Conservation (phyloP, 2,888 invertebrate species). For the Tridacna gigas region DNA sequence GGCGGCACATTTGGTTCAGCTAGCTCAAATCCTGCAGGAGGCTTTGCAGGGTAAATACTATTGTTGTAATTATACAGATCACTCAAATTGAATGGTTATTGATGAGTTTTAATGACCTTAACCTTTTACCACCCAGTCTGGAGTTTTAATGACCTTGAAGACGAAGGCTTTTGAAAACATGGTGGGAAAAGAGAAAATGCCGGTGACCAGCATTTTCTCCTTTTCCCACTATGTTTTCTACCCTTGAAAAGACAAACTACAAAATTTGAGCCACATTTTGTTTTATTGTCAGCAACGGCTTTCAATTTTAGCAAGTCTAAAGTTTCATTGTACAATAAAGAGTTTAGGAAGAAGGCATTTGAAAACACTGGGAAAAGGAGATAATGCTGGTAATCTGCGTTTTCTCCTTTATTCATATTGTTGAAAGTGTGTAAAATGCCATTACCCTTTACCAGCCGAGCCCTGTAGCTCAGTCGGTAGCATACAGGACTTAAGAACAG, state of each 20-base stretch:
- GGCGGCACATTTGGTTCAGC: conserved; percentile 51
- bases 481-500: no score
- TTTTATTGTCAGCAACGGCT: no score
- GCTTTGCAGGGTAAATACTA: conserved; percentile 84
- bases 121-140: not conserved
- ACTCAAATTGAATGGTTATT: not conserved
- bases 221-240: not conserved
- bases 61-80: not conserved
- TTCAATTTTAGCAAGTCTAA: no score
- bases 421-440: no score
- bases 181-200: not conserved
- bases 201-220: not conserved
- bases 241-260: no score
- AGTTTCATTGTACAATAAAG: no score
- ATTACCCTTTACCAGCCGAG: no score
- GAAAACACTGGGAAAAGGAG: not conserved
- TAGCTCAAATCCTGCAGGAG: conserved; percentile 30
- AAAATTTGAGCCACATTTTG: no score
- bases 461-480: no score
- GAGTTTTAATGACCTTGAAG: not conserved
- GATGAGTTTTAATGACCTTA: not conserved
- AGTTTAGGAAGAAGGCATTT: not conserved
- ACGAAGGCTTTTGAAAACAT: not conserved
- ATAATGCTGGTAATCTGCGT: not conserved
- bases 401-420: not conserved